Evolutionary conservation across 2,797 vertebrate genomes (phyloP).

Genomic region (Acrossocheilus wenchowensis): DNA sequence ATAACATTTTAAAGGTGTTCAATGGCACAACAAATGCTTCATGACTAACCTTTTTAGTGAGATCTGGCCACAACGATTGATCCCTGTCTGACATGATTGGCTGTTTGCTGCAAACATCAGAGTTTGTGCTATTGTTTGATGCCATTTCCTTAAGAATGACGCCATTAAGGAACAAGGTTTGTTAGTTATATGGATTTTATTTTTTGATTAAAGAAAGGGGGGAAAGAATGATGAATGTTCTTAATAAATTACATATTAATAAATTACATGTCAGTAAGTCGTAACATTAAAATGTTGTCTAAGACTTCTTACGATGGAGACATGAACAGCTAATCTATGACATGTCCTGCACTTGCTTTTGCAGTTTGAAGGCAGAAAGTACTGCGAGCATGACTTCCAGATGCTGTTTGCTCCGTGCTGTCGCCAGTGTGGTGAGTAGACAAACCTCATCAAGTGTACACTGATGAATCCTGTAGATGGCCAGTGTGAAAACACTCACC

Average conservation of each 20-base stretch:
- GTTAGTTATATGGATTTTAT: too few species aligned
- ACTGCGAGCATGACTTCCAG: constrained; percentile 92
- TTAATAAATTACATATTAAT: background rate
- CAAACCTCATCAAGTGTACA: background rate
- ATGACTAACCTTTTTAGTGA: background rate
- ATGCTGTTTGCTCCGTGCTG: constrained; percentile 93
- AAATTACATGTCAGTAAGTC: too few species aligned
- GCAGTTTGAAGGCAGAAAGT: constrained; percentile 91
- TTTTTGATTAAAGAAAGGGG: background rate
- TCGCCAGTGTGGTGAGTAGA: constrained; percentile 87
- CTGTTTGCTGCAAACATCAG: background rate
- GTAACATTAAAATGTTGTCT: background rate
- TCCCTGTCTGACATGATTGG: background rate
- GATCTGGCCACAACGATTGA: background rate
- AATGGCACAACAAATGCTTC: background rate
- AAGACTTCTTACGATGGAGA: background rate
- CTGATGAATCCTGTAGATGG: background rate
- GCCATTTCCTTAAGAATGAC: too few species aligned
- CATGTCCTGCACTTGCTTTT: constrained; percentile 52
- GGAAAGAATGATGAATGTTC: background rate
- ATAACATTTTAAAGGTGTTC: too few species aligned
- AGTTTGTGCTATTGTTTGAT: too few species aligned
- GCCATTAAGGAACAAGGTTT: too few species aligned
- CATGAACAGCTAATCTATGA: background rate
- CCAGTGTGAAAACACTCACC: too few species aligned